Base-by-base conservation (phyloP, 2,797 vertebrate species). In the Fundulus diaphanus region DNA sequence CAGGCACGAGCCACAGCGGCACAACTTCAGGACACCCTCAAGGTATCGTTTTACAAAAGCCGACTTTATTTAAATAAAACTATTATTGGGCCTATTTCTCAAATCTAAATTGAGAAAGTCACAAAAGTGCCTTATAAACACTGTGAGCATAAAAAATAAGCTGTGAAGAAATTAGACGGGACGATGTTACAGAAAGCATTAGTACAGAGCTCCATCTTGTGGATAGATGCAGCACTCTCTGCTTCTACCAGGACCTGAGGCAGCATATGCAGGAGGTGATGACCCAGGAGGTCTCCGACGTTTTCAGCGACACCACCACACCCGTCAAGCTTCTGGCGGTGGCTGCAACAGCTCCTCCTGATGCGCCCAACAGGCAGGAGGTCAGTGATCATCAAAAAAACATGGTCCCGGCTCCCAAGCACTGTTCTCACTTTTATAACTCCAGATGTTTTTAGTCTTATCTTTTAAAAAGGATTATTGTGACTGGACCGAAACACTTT, bases 271-370 rank as follows among this genome's bases (percentile, higher is more conserved):
- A 99, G 89, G 97, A 99, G 85, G 98, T 97, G 40, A 99, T 99
- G 97, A 99, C 98, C 52, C 97, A 99, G 91, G 98, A 99, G 86
- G 98, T 99, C 49, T 99, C 98, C 12, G 98, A 99, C 87, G 94
- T 99, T 81, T 99, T 99, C 82, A 99, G 98, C 72, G 98, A 99
- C 87, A 99, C 98, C 31, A 99, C 98, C 68, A 99, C 98, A 42
- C 98, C 98, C 40, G 96, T 99, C 86, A 99, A 99, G 88, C 92
- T 99, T 52, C 91, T 99, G 85, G 98, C 98, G 65, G 98, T 99
- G 82, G 97, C 98, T 73, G 97, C 98, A 49, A 99, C 98, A 9
- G 96, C 98, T 29, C 98, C 98, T 57, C 93, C 96, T 1, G 97
- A 99, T 76, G 95, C 98, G 37, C 96, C 97, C 31, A 98, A 97